phyloP scores from a whole-genome alignment of 2,113 vertebrate species.

The Orcinus orca region DNA sequence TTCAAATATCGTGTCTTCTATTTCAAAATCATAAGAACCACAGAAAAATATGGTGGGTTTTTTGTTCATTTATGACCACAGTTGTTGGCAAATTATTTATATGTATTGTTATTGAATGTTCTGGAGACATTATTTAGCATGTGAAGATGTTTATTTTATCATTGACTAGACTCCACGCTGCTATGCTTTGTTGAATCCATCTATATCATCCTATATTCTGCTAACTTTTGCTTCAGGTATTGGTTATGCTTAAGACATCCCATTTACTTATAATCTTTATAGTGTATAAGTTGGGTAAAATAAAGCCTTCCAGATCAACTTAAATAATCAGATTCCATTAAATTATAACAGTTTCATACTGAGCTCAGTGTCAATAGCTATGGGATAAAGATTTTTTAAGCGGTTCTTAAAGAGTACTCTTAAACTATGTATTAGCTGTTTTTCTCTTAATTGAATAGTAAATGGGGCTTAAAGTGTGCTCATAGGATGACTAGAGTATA shows the following conservation, averaged over 20 bases:
- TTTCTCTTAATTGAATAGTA: conserved; percentile 31
- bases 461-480: neutral
- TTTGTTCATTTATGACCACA: neutral
- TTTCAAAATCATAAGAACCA: neutral
- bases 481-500: neutral
- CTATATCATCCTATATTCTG: neutral
- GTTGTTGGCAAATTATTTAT: neutral
- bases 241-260: neutral
- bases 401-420: neutral
- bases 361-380: neutral
- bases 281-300: neutral
- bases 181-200: neutral
- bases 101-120: neutral
- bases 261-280: neutral
- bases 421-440: neutral
- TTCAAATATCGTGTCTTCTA: neutral
- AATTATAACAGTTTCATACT: neutral
- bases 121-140: neutral
- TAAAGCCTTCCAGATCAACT: neutral
- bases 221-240: neutral
- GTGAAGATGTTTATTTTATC: neutral
- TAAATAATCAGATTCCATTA: neutral
- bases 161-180: neutral
- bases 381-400: neutral
- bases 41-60: neutral